Evolutionary conservation across 2,113 vertebrate species (phyloP).

Genomic region (Excalfactoria chinensis): DNA sequence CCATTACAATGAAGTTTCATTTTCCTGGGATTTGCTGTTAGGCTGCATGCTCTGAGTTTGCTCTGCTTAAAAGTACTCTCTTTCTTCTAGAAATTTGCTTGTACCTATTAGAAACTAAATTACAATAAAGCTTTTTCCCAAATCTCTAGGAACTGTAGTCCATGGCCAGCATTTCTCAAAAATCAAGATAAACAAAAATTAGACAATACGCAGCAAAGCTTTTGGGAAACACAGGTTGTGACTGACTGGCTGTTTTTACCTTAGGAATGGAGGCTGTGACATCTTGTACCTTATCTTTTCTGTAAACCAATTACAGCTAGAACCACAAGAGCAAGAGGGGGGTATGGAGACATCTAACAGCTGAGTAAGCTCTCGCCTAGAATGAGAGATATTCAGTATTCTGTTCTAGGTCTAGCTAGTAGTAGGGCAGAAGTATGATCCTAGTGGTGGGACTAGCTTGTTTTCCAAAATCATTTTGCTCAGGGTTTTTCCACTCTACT

Average conservation of each 20-base stretch:
- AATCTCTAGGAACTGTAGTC: neutral
- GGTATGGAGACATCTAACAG: neutral
- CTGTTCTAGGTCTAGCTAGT: neutral
- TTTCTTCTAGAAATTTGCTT: neutral
- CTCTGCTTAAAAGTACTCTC: neutral
- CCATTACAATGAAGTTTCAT: neutral
- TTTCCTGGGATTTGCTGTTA: constrained; percentile 18
- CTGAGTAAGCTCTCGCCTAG: neutral
- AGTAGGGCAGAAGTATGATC: neutral
- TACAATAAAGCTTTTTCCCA: neutral
- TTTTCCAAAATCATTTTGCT: neutral
- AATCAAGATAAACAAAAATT: neutral
- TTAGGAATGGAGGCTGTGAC: neutral
- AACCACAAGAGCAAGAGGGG: neutral
- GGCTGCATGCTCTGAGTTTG: neutral
- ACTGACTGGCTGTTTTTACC: neutral
- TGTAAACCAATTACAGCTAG: neutral
- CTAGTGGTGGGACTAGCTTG: neutral
- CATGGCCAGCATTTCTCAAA: neutral
- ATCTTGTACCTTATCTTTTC: neutral
- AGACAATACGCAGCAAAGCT: neutral
- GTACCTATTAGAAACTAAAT: neutral
- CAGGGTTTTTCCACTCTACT: neutral
- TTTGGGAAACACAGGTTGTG: neutral
- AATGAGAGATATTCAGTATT: neutral